Percentiles rank a stretch among this genome's conserved stretches.
Conservation (phyloP, 1,140 invertebrate genomes). For the Ctenoplectra terminalis region DNA sequence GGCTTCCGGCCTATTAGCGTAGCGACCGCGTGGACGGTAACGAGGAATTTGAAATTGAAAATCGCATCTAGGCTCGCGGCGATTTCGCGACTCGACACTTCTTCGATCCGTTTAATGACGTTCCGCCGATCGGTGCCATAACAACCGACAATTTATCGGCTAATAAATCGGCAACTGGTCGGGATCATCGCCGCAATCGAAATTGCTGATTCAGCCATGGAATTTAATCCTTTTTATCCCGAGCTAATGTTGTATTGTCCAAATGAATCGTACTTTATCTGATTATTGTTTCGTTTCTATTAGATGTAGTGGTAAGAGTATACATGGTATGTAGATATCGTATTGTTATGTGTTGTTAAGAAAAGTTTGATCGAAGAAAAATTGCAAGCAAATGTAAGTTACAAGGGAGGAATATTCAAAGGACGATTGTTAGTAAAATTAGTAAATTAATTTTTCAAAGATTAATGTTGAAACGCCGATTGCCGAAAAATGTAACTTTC, state of each 20-base stretch:
- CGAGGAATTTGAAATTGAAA: conserved; percentile 44
- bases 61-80: conserved; percentile 11
- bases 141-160: conserved; percentile 81
- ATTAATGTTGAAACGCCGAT: no score
- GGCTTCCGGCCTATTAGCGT: conserved; percentile 25
- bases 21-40: background rate
- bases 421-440: no score
- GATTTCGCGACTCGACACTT: conserved; percentile 35
- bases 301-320: no score
- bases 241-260: no score
- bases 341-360: no score
- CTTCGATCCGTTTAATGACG: conserved; percentile 52
- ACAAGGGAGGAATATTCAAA: no score
- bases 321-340: no score
- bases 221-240: conserved; percentile 6
- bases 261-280: background rate
- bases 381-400: no score
- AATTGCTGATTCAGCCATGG: conserved; percentile 53
- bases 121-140: conserved; percentile 58
- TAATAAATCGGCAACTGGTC: conserved; percentile 80
- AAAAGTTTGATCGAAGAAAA: no score
- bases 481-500: no score
- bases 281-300: background rate
- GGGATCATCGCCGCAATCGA: conserved; percentile 73
- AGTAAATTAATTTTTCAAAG: no score